Evolutionary conservation across 2,113 vertebrate genomes (phyloP).

Genomic region (Dasypus novemcinctus): DNA sequence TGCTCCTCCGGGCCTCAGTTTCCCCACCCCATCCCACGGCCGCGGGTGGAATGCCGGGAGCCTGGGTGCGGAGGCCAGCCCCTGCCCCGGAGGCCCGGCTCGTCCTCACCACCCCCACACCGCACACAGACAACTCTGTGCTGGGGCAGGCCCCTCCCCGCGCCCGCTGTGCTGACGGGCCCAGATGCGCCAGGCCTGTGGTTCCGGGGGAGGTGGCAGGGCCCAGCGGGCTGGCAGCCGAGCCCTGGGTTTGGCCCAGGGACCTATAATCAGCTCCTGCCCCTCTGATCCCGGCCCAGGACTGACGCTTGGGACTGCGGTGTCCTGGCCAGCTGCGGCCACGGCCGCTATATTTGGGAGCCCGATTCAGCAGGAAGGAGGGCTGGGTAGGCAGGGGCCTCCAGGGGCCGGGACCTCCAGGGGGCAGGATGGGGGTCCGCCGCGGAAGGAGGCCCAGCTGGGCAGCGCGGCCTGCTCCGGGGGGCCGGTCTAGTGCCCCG

Average conservation of each 20-base stretch:
- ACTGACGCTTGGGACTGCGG: slow-evolving; percentile 77
- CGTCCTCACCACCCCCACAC: slow-evolving; percentile 37
- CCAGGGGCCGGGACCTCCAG: background rate
- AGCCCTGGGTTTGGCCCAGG: slow-evolving; percentile 76
- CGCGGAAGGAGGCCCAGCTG: background rate
- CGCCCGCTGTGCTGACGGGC: slow-evolving; percentile 78
- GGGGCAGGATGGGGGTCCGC: background rate
- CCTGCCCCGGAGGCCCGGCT: background rate
- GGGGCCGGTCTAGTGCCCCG: background rate
- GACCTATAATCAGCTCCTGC: slow-evolving; percentile 80
- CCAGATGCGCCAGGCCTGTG: slow-evolving; percentile 78
- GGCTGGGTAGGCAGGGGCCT: slow-evolving; percentile 19
- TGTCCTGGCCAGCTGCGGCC: slow-evolving; percentile 77
- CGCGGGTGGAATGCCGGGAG: too few species aligned
- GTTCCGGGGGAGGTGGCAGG: slow-evolving; percentile 73
- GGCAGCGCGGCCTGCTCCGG: too few species aligned
- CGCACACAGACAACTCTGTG: slow-evolving; percentile 77
- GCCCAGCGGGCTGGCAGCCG: slow-evolving; percentile 74
- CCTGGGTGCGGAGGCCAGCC: background rate
- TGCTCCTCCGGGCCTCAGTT: slow-evolving; percentile 45
- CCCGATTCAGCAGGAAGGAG: slow-evolving; percentile 57
- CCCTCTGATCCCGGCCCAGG: slow-evolving; percentile 78
- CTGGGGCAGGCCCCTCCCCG: slow-evolving; percentile 62
- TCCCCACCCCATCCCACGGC: slow-evolving; percentile 40
- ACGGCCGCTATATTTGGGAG: slow-evolving; percentile 79